Evolutionary conservation across 2,888 invertebrate species (phyloP), one percentile per base, ranked within the genome.

Genomic region (Drosophila fungiperda): DNA sequence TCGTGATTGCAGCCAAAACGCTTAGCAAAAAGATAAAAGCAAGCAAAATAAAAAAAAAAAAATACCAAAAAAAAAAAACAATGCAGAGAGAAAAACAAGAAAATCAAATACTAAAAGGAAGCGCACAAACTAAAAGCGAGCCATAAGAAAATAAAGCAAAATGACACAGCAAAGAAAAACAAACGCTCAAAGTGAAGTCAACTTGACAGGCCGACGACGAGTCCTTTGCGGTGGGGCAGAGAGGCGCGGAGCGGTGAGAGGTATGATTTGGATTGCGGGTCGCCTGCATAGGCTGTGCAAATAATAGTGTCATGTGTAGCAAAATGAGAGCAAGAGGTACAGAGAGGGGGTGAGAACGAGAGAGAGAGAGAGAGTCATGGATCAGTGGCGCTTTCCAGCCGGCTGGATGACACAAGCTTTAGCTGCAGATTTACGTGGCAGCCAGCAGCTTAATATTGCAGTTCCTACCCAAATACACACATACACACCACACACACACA

Each of bases 1-100:
- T 87, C 89, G 90, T 87, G 87, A 87, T 90, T 87, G 89, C 87
- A 88, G 89, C 82, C 84, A 90, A 90, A 87, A 85, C 89, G 87
- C 86, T 86, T 89, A 85, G 80, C 75, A 68, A 66, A 60, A 76
- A 74, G 78, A 75, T 81, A 68, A 74, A 73, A 62, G 42, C 73
- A 78, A 79, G 66, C 57, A 75, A 54, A 67, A 54, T 48, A 33
- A 23, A n/a, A n/a, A 32, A 54, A 53, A 52, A 49, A 45, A 48
- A 58, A 49, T 48, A 20, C 42, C 48, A 38, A 36, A 33, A 55
- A n/a, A 45, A 11, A 45, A 35, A 35, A 38, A 26, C 7, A 49
- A 12, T n/a, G n/a, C n/a, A 23, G 12, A 49, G 26, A 36, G 23
- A 20, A 49, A 68, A 49, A 23, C 57, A 55, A 29, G 67, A 80